A percentile compares a stretch with the other conserved stretches of the same genome.
These are phyloP conservation scores for Polydrusus tereticollis DNA, from an alignment of 2,888 invertebrate species.

Conservation along the genomic window DNA sequence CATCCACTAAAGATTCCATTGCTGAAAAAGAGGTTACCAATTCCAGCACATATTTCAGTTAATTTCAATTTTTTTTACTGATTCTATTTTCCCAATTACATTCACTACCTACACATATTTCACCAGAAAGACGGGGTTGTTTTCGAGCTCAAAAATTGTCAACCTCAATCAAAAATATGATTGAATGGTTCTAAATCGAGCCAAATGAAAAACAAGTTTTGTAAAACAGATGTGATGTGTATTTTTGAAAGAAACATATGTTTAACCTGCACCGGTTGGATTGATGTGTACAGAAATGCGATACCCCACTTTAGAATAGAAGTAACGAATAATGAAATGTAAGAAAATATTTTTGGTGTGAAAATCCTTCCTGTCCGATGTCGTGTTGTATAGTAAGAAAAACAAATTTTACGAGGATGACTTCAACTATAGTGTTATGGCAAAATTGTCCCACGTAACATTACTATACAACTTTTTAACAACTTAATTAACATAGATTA, in stretches of 20 bases:
- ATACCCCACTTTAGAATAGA: conserved; percentile 3
- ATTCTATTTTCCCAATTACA: not conserved
- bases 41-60: not conserved
- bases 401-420: too few relatives aligned
- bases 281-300: conserved; percentile 18
- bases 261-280: conserved; percentile 24
- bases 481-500: not conserved
- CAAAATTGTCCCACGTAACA: too few relatives aligned
- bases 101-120: not conserved
- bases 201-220: conserved; percentile 56
- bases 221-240: conserved; percentile 49
- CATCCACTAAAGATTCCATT: too few relatives aligned
- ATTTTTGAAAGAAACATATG: conserved; percentile 44
- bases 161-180: conserved; percentile 59
- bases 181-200: conserved; percentile 54
- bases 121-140: not conserved
- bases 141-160: conserved; percentile 52
- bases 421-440: too few relatives aligned
- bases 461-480: not conserved
- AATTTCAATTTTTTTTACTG: not conserved
- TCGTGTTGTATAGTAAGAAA: too few relatives aligned
- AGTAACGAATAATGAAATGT: not conserved
- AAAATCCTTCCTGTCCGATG: too few relatives aligned
- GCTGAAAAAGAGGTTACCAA: too few relatives aligned
- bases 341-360: not conserved